Evolutionary conservation across 2,113 vertebrate species (phyloP), one percentile per base, ranked within the genome.

Genomic region (Myotis davidii): DNA sequence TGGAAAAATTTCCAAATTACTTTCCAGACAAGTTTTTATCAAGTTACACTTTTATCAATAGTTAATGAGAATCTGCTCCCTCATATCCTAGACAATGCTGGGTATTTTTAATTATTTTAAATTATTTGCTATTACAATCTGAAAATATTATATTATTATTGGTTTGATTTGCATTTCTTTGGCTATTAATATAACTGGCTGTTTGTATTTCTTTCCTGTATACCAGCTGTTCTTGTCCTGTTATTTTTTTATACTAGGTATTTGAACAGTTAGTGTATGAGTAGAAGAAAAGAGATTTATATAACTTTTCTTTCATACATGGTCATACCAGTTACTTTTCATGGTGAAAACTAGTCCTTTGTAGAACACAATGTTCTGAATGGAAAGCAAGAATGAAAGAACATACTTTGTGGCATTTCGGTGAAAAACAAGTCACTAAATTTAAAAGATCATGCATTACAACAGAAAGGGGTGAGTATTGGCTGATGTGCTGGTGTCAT

Each of bases 361-460:
- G 95, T 85, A 85, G 91, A 93, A 94, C 93, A 90, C 42, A 77
- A 13, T 85, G 52, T 97, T 91, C 84, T 88, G 85, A 85, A 79
- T 85, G 56, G 74, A 96, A 97, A 95, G 39, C 83, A 83, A 65
- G 29, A 96, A 90, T 85, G 76, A 96, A 96, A 97, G 94, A 88
- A 94, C 78, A 70, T 50, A 32, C 25, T 86, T 39, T 96, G 54
- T 50, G 79, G 74, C 39, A 70, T 85, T 93, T 93, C 73, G 87
- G 85, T 50, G 27, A 92, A 88, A 73, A 92, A 92, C 59, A 94
- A 90, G 85, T 76, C 52, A 91, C 42, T 91, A 20, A 74, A 93
- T 88, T 95, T 56, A 52, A 88, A 82, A 92, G 54, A 72, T 6
- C 20, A 6, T 29, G n/a, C 21, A 14, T 86, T 82, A 52, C 61